These are phyloP conservation scores for Piprites chloris DNA, from an alignment of 2,113 vertebrate species.

Conservation along the genomic window DNA sequence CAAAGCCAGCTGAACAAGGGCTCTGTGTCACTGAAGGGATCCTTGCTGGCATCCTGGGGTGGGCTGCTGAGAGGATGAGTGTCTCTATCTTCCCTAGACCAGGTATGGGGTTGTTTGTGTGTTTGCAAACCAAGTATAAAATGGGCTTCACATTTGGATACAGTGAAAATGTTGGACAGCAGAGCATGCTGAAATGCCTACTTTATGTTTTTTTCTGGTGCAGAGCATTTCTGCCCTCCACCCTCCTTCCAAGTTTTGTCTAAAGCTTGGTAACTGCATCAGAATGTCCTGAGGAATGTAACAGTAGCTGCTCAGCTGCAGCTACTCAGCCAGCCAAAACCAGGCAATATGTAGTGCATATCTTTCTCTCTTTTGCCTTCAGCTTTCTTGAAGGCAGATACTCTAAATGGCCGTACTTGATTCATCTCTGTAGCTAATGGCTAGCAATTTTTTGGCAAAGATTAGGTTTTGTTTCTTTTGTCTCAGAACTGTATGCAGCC, in stretches of 20 bases:
- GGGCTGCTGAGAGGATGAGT: accelerated
- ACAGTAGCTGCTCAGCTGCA: not conserved
- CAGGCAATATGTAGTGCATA: not conserved
- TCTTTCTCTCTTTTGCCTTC: not conserved
- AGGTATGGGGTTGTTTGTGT: not conserved
- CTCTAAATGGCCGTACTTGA: not conserved
- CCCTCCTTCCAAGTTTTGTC: not conserved
- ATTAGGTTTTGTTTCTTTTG: not conserved
- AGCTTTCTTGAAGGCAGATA: not conserved
- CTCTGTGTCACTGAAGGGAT: not conserved
- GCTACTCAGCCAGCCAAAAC: not conserved
- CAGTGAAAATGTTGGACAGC: not conserved
- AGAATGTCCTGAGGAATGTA: not conserved
- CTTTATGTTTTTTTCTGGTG: not conserved
- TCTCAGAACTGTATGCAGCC: not conserved
- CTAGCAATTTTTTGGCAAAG: not conserved
- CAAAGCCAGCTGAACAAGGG: not conserved
- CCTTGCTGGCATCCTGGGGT: accelerated
- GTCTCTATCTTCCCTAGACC: not conserved
- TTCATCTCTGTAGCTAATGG: not conserved
- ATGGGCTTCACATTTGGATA: not conserved
- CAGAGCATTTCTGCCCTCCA: not conserved
- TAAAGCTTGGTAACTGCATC: not conserved
- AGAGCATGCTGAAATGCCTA: not conserved
- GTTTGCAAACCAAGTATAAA: not conserved